Evolutionary conservation across 2,888 invertebrate species (phyloP).

Genomic region (Melipona beecheii): DNA sequence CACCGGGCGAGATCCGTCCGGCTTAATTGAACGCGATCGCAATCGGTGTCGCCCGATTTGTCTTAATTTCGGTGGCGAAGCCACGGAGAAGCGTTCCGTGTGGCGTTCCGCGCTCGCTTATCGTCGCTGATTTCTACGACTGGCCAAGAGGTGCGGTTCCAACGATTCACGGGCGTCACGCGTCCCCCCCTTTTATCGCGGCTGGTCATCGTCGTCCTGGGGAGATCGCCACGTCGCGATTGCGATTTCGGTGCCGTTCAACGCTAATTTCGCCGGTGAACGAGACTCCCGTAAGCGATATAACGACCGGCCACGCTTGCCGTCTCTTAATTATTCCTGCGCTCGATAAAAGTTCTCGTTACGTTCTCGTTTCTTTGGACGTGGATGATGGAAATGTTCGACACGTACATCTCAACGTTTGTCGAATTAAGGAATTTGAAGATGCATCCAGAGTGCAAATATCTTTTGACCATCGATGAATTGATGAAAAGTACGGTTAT

Average conservation of each 20-base stretch:
- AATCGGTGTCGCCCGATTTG: constrained; percentile 78
- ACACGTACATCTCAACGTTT: too few relatives aligned
- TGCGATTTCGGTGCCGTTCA: constrained; percentile 54
- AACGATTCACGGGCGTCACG: constrained; percentile 60
- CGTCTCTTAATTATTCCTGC: constrained; percentile 57
- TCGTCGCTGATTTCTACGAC: constrained; percentile 38
- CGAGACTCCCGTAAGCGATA: constrained; percentile 44
- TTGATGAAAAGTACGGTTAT: too few relatives aligned
- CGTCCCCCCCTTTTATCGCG: constrained; percentile 56
- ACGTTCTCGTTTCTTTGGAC: too few relatives aligned
- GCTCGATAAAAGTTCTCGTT: not conserved
- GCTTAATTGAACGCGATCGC: constrained; percentile 79
- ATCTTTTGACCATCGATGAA: too few relatives aligned
- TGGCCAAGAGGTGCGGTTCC: constrained; percentile 27
- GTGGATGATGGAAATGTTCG: too few relatives aligned
- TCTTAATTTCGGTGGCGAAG: constrained; percentile 78
- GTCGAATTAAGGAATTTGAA: too few relatives aligned
- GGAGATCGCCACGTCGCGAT: constrained; percentile 53
- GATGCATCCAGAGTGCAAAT: too few relatives aligned
- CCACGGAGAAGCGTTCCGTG: not conserved
- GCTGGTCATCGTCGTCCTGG: constrained; percentile 41
- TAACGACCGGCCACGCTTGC: constrained; percentile 29
- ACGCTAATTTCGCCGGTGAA: constrained; percentile 56
- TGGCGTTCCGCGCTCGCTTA: constrained; percentile 42
- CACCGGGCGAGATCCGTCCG: constrained; percentile 41